Percentiles rank a stretch among this genome's conserved stretches.
Conservation (phyloP, 2,888 invertebrate species). For the Flexamia atlantica region DNA sequence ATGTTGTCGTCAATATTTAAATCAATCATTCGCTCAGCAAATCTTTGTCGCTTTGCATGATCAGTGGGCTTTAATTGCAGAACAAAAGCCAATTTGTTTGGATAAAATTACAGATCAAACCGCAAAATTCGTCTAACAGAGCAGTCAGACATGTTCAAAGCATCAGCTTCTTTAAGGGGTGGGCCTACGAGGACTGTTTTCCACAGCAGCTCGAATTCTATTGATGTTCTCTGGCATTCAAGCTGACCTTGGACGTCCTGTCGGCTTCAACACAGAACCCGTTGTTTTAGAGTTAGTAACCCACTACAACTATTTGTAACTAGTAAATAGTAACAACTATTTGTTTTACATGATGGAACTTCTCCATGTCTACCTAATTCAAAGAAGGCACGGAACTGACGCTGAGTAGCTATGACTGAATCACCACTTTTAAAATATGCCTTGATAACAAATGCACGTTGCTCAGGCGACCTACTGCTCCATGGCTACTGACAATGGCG, state of each 20-base stretch:
- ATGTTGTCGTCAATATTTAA: too few species aligned
- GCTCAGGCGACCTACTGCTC: neutral
- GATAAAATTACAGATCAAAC: slow-evolving; percentile 33
- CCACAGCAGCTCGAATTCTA: slow-evolving; percentile 16
- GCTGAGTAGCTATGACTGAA: too few species aligned
- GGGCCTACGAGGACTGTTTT: slow-evolving; percentile 17
- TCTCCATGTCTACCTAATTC: neutral
- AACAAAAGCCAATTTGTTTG: slow-evolving; percentile 36
- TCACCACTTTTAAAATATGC: too few species aligned
- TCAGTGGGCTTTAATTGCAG: slow-evolving; percentile 26
- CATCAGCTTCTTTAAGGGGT: slow-evolving; percentile 5
- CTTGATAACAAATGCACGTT: neutral
- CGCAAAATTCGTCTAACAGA: slow-evolving; percentile 32
- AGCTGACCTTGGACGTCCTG: slow-evolving; percentile 28
- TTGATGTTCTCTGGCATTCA: slow-evolving; percentile 11
- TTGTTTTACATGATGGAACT: slow-evolving; percentile 2
- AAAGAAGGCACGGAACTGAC: too few species aligned
- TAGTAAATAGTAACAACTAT: too few species aligned
- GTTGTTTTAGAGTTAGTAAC: neutral
- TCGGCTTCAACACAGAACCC: slow-evolving; percentile 6
- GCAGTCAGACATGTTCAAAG: slow-evolving; percentile 11
- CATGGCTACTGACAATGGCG: neutral
- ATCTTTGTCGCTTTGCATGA: too few species aligned
- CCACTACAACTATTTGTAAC: too few species aligned
- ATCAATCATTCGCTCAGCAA: slow-evolving; percentile 51